phyloP scores from a whole-genome alignment of 2,113 vertebrate genomes.

The Rhabdomys dilectus region DNA sequence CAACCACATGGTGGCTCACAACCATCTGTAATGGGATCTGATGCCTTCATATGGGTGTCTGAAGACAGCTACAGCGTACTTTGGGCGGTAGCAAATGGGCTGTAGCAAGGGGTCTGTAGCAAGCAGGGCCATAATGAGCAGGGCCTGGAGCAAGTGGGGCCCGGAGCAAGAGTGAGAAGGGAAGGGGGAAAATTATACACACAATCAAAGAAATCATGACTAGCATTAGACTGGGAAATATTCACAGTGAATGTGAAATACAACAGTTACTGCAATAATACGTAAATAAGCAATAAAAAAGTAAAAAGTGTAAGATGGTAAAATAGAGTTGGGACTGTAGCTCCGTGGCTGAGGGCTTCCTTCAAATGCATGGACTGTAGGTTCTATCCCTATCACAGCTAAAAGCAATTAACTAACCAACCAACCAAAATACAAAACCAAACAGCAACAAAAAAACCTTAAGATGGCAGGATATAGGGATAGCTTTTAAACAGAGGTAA shows the following conservation, averaged over 20 bases:
- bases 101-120: too few relatives aligned
- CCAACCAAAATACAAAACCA: background rate
- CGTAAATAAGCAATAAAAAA: background rate
- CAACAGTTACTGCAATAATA: background rate
- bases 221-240: background rate
- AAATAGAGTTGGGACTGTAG: background rate
- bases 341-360: background rate
- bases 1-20: too few relatives aligned
- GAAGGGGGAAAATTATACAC: background rate
- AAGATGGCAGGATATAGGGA: background rate
- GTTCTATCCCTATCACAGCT: too few relatives aligned
- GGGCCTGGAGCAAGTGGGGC: too few relatives aligned
- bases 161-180: too few relatives aligned
- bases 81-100: too few relatives aligned
- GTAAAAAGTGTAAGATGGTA: background rate
- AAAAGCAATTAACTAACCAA: background rate
- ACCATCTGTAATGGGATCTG: too few relatives aligned
- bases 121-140: too few relatives aligned
- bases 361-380: background rate
- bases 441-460: background rate
- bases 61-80: too few relatives aligned
- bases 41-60: too few relatives aligned
- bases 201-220: background rate
- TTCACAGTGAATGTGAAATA: background rate
- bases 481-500: background rate